Base-by-base conservation (phyloP, 2,797 vertebrate species). In the Lithobates pipiens region DNA sequence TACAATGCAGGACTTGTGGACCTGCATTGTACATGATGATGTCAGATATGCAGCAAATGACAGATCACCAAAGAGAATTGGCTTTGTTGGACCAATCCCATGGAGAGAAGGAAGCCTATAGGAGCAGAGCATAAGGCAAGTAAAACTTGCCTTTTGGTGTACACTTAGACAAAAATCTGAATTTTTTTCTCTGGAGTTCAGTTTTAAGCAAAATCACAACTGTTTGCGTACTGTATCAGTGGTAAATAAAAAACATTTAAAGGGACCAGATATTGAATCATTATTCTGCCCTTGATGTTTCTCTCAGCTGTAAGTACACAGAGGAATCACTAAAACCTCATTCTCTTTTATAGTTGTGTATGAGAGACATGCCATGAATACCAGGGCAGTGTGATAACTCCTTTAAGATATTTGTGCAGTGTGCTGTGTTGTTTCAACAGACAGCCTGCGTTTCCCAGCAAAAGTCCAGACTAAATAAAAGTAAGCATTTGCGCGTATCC, bases 381-480 rank as follows among this genome's bases (percentile, higher is more conserved):
- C n/a, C 72, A 73, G 16, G 21, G 25, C 42, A 61, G 50, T 76
- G 72, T 74, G 72, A 36, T 46, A 50, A 74, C 42, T 67, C 65
- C 25, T 13, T 67, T 29, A 25, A 27, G 65, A 67, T 67, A 27
- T 67, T 23, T 25, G 39, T n/a, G 10, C 71, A 46, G 42, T 16
- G n/a, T 74, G 42, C 21, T 23, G 71, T 73, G 39, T 44, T 73
- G 42, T 15, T 46, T 74, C 42, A 74, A 50, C 16, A 73, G 23
- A 73, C 10, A 27, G 34, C 70, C 70, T 42, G 36, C 70, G 44
- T 44, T 73, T 44, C 36, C 18, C 36, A 73, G 72, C 1, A 44
- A 23, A 27, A 67, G 25, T 50, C 44, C 42, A 74, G 72, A 74
- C 72, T 74, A 74, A 74, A 74, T 44, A 74, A 25, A 5, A 74